Evolutionary conservation across 2,113 vertebrate species (phyloP).

Genomic region (Solea solea): DNA sequence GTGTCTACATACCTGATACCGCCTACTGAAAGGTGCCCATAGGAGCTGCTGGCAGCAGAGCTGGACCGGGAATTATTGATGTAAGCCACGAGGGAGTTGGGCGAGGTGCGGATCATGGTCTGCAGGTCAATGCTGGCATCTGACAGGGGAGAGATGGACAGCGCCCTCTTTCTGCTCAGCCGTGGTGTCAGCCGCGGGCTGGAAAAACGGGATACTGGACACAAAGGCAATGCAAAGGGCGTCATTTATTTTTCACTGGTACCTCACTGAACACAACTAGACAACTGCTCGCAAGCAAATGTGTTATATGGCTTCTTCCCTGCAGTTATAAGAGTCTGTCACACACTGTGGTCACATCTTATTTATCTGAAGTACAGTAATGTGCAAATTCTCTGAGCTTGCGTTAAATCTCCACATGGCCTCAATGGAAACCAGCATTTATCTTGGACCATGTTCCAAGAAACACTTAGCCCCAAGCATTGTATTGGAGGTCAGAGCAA

Average conservation of each 20-base stretch:
- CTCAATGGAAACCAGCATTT: conserved; percentile 15
- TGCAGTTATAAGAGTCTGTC: too few species aligned
- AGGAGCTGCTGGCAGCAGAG: conserved; percentile 96
- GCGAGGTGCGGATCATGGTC: conserved; percentile 98
- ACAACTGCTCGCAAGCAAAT: background rate
- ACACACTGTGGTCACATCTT: too few species aligned
- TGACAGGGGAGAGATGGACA: conserved; percentile 96
- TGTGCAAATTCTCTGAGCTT: background rate
- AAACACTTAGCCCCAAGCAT: conserved; percentile 22
- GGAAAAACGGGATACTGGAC: conserved; percentile 93
- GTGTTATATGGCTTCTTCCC: background rate
- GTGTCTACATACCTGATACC: conserved; percentile 88
- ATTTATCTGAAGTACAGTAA: too few species aligned
- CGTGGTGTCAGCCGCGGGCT: conserved; percentile 93
- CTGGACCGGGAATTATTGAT: conserved; percentile 99
- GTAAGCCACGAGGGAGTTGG: conserved; percentile 98
- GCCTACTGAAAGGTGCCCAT: conserved; percentile 94
- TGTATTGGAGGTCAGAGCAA: conserved; percentile 52
- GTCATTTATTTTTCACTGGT: background rate
- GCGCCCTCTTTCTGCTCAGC: conserved; percentile 92
- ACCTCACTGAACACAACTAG: background rate
- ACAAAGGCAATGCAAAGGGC: background rate
- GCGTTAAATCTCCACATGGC: background rate
- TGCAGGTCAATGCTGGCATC: conserved; percentile 99
- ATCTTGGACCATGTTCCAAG: conserved; percentile 14